Percentiles rank a stretch among this genome's conserved stretches.
Conservation (phyloP, 2,113 vertebrate genomes). For the Prietella phreatophila region DNA sequence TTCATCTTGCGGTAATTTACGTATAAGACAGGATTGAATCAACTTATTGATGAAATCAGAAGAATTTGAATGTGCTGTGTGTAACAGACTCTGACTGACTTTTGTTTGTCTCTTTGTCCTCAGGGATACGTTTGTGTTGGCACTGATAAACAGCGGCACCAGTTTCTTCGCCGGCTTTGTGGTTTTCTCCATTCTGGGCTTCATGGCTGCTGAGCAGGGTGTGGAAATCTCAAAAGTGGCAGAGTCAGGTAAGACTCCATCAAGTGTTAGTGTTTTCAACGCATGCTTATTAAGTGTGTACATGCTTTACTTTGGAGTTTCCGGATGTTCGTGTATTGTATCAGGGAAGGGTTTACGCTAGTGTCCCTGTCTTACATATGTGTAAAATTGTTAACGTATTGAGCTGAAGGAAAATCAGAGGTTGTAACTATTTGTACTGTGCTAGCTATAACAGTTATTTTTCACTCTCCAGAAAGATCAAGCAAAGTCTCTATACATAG, state of each 20-base stretch:
- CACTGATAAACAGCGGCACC: slow-evolving; percentile 77
- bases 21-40: background rate
- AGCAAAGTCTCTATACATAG: background rate
- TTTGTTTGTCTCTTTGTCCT: background rate
- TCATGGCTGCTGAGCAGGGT: slow-evolving; percentile 78
- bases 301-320: background rate
- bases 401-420: slow-evolving; percentile 26
- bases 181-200: slow-evolving; percentile 78
- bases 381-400: slow-evolving; percentile 44
- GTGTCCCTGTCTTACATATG: slow-evolving; percentile 11
- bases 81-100: background rate
- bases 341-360: background rate
- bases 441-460: background rate
- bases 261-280: background rate
- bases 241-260: slow-evolving; percentile 70
- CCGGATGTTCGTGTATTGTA: background rate
- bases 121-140: slow-evolving; percentile 76
- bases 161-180: slow-evolving; percentile 80
- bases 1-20: background rate
- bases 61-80: background rate
- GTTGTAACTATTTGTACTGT: slow-evolving; percentile 23
- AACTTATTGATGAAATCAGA: background rate
- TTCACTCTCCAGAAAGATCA: background rate
- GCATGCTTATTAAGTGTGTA: slow-evolving; percentile 6
- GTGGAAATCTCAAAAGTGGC: slow-evolving; percentile 77